Base-by-base conservation (phyloP, 2,113 vertebrate species). In the Gallinago media region DNA sequence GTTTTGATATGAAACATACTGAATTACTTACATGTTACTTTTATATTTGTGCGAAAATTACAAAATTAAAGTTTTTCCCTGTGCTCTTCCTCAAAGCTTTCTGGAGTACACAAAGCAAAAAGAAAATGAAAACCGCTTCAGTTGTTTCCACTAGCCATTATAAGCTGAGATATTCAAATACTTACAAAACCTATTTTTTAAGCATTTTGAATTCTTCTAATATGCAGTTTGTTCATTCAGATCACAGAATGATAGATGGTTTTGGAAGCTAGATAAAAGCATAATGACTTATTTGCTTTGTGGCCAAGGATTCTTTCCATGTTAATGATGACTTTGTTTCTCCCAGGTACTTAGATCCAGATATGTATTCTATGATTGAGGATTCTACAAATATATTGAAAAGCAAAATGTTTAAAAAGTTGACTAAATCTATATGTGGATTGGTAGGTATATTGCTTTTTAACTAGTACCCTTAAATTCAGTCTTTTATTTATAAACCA, bases 311-410 rank as follows among this genome's bases (percentile, higher is more conserved):
- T 62, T 75, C 36, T 72, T 31, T 25, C 0, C 3, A 4, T 85
- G 36, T 36, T 91, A 46, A 88, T 5, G 5, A 17, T 34, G 38
- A 59, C 29, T 84, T 74, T 94, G 49, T 86, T 76, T 94, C 81
- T 83, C 38, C 29, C 80, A 99, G 99, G 92, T 99, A 99, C 96
- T 98, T 99, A 77, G 99, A 99, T 94, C 99, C 99, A 65, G 99
- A 99, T 94, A 99, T 99, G 99, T 99, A 99, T 97, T 99, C 99
- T 13, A 98, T 99, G 98, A 98, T 99, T 95, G 98, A 99, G 38
- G 99, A 99, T 94, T 98, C 98, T 66, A 96, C 98, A 20, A 96
- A 97, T 63, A 96, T 97, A 40, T 73, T 99, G 88, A 98, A 96
- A 98, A 99, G 99, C 97, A 98, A 97, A 96, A 99, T 98, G 96